Evolutionary conservation across 2,113 vertebrate species (phyloP).

Genomic region (Indicator maculatus): DNA sequence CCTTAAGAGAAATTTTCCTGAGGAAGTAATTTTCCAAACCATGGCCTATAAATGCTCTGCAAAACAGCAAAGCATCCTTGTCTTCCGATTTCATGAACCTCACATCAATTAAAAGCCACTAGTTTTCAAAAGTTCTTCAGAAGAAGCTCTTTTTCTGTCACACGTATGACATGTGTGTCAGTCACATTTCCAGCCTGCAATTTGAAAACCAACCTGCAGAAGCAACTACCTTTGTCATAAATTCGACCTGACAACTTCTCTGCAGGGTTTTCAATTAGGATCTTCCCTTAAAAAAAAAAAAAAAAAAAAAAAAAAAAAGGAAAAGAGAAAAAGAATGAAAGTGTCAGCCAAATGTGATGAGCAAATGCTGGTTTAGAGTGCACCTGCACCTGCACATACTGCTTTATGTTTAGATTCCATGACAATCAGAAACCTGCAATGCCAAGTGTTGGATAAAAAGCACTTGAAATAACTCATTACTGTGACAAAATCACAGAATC

Average conservation of each 20-base stretch:
- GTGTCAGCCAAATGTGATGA: neutral
- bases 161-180: accelerated
- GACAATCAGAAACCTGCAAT: neutral
- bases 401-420: neutral
- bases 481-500: too few species aligned
- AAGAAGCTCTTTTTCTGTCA: neutral
- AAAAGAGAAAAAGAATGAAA: neutral
- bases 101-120: neutral
- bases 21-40: neutral
- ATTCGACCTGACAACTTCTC: conserved; percentile 41
- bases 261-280: neutral
- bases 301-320: neutral
- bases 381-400: neutral
- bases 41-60: neutral
- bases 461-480: neutral
- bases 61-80: neutral
- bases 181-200: neutral
- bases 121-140: neutral
- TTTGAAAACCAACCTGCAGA: neutral
- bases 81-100: neutral
- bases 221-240: neutral
- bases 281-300: neutral
- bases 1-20: neutral
- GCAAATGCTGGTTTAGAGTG: neutral
- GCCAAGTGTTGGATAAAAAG: neutral